Evolutionary conservation across 2,113 vertebrate species (phyloP), one percentile per base, ranked within the genome.

Genomic region (Brachypodius melanocephalos): DNA sequence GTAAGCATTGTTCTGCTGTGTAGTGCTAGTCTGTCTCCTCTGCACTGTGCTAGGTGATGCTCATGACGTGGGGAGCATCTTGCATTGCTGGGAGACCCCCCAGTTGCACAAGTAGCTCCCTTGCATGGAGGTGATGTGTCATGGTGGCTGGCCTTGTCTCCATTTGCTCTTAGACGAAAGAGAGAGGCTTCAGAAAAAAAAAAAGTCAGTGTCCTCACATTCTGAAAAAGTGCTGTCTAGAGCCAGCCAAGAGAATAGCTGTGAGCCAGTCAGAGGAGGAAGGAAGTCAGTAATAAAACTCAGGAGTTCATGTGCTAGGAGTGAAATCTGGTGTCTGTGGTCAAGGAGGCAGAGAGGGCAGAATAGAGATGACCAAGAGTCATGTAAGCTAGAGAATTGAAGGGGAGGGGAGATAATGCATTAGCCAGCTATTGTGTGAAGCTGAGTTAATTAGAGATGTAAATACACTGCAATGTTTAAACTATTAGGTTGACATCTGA

Each of bases 51-150:
- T 71, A 16, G 32, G 28, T 85, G 45, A 45, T 55, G 32, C 15
- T 75, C 1, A 0, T 67, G 52, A 26, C 0, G 0, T 43, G 26
- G 8, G 19, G 46, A 92, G 9, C 46, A 45, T 73, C 57, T 63
- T 46, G 19, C 55, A 16, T 36, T 52, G 19, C 25, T 63, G 48
- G 12, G 40, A 73, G 43, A 55, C 14, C 12, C 8, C 7, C 1
- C 2, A 51, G 5, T 40, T 68, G 21, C 17, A 51, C 24, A 24
- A 16, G 32, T 22, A 42, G 21, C n/a, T 12, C 46, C 25, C 38
- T 75, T 83, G 34, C 42, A 20, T 29, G 25, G 28, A 59, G 34
- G 4, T 45, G 36, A 3, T 3, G 4, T 85, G 54, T 78, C 71
- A 43, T 3, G 0, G 43, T 2, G 1, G 9, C 48, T 67, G 67